These are phyloP conservation scores for rabbit (Oryctolagus cuniculus) DNA, from an alignment of 2,113 vertebrate genomes.

Conservation along the genomic window mOryCun1.1 NC_091442.1:8055001-8055500, in stretches of 20 bases:
- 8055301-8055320: neutral
- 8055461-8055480: neutral
- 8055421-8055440: neutral
- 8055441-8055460: neutral
- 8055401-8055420: neutral
- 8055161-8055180: conserved; percentile 59
- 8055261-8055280: conserved; percentile 30
- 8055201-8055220: neutral
- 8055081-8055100: conserved; percentile 25
- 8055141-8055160: conserved; percentile 49
- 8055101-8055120: conserved; percentile 52
- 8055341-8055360: conserved; percentile 6
- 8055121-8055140: conserved; percentile 28
- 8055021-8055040: conserved; percentile 60
- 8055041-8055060: conserved; percentile 49
- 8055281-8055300: conserved; percentile 57
- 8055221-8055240: neutral
- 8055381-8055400: neutral
- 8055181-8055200: neutral
- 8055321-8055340: conserved; percentile 20
- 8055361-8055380: neutral
- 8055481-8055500: too few relatives aligned
- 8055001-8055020: conserved; percentile 45
- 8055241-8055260: conserved; percentile 7
- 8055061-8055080: conserved; percentile 66